Conservation (phyloP, 2,113 vertebrate genomes). For the Pygoscelis adeliae region DNA sequence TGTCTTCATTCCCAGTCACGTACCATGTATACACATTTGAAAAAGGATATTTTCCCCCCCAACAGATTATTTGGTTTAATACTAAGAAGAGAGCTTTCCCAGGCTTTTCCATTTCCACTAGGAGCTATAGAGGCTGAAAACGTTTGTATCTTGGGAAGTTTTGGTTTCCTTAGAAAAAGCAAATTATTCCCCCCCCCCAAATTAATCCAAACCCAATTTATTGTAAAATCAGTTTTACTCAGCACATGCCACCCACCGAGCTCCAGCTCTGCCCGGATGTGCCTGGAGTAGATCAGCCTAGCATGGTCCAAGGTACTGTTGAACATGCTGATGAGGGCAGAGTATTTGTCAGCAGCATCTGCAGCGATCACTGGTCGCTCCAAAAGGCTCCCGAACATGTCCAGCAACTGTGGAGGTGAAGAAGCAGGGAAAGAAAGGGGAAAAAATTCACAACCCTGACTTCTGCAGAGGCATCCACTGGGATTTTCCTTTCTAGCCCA, state of each 20-base stretch:
- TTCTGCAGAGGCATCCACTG: not conserved
- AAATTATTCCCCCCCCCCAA: not conserved
- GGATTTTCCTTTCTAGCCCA: not conserved
- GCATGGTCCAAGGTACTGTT: conserved; percentile 81
- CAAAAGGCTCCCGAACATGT: conserved; percentile 87
- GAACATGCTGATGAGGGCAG: conserved; percentile 81
- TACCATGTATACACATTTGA: fast-evolving
- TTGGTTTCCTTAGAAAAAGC: not conserved
- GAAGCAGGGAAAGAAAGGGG: not conserved
- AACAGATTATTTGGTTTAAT: not conserved
- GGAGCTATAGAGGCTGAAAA: not conserved
- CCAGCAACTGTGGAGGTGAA: conserved; percentile 79
- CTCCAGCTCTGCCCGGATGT: conserved; percentile 68
- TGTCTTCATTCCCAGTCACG: not conserved
- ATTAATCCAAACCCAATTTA: not conserved
- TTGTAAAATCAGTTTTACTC: not conserved
- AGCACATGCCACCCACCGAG: conserved; percentile 66
- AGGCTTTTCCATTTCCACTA: not conserved
- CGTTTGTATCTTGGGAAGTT: not conserved
- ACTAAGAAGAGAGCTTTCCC: not conserved
- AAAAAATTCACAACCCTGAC: not conserved
- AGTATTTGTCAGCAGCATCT: conserved; percentile 73
- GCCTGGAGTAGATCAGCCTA: conserved; percentile 77
- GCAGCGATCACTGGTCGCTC: conserved; percentile 82
- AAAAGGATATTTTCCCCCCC: not conserved